Base-by-base conservation (phyloP, 2,888 invertebrate genomes). In the Reticulitermes lucifugus region DNA sequence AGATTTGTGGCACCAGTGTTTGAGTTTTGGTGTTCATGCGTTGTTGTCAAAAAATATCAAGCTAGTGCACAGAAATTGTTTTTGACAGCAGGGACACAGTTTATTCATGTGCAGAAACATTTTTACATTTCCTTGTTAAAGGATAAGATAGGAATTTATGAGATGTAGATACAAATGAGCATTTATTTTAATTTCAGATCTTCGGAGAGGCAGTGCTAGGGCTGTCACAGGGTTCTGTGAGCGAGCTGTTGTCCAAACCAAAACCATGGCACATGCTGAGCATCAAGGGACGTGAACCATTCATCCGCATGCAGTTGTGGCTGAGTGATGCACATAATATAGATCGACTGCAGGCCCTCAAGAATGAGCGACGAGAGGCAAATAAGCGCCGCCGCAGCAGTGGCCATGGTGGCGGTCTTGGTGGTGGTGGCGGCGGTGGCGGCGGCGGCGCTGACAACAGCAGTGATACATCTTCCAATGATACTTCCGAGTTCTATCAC, bases 221-320 rank as follows among this genome's bases (percentile, higher is more conserved):
- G 0, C 92, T 99, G 51, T 98, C 98, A 0, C 99, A 99, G 91
- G 99, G 98, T 21, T 98, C 99, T 3, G 99, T 99, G 21, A 98
- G 98, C 89, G 99, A 99, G 91, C 92, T 99, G 87, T 93, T 99
- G 12, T 98, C 98, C 86, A 99, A 99, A 91, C 99, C 99, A 7
- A 99, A 99, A 89, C 99, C 99, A 0, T 99, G 99, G 99, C 98
- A 98, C 90, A 98, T 99, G 98, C 93, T 99, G 84, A 98, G 98
- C 90, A 98, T 98, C 90, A 99, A 99, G 91, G 99, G 99, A 0
- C 93, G 99, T 55, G 99, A 99, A 90, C 98, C 98, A 0, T 98
- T 98, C 91, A 98, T 98, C 88, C 93, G 98, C 83, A 98, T 98
- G 98, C 98, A 99, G 90, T 91, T 98, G 87, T 99, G 99, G 99